Percentiles rank a stretch among this genome's conserved stretches.
Conservation (phyloP, 2,797 vertebrate species). For the Decapterus maruadsi region DNA sequence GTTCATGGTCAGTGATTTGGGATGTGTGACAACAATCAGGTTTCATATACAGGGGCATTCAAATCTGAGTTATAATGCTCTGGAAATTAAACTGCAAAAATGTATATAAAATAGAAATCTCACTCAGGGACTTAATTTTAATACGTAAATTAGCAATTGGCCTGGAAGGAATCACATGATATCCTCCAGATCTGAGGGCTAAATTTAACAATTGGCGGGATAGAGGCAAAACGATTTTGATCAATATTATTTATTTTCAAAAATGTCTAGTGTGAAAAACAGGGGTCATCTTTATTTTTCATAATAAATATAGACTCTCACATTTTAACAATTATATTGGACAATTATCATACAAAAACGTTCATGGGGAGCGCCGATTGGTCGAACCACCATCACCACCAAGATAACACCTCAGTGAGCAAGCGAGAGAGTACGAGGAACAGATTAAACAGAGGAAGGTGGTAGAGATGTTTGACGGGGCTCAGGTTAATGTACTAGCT, state of each 20-base stretch:
- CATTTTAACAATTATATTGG: conserved; percentile 58
- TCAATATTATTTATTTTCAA: conserved; percentile 27
- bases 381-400: background rate
- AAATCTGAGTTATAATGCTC: conserved; percentile 20
- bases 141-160: conserved; percentile 46
- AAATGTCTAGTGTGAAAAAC: conserved; percentile 55
- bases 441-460: background rate
- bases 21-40: background rate
- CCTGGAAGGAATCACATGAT: conserved; percentile 33
- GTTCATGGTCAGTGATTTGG: background rate
- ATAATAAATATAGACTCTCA: conserved; percentile 79
- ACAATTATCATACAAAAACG: conserved; percentile 59
- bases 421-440: conserved; percentile 1
- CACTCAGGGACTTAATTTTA: conserved; percentile 48
- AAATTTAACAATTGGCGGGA: conserved; percentile 12
- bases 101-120: too few relatives aligned
- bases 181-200: conserved; percentile 5
- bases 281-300: conserved; percentile 61
- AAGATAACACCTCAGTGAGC: conserved; percentile 15
- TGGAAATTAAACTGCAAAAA: conserved; percentile 17
- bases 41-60: background rate
- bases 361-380: conserved; percentile 31
- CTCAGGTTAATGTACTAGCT: background rate
- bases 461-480: background rate
- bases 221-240: background rate